Percentiles rank a stretch among this genome's conserved stretches.
phyloP scores from a whole-genome alignment of 2,888 invertebrate genomes.

The Neoaliturus tenellus region DNA sequence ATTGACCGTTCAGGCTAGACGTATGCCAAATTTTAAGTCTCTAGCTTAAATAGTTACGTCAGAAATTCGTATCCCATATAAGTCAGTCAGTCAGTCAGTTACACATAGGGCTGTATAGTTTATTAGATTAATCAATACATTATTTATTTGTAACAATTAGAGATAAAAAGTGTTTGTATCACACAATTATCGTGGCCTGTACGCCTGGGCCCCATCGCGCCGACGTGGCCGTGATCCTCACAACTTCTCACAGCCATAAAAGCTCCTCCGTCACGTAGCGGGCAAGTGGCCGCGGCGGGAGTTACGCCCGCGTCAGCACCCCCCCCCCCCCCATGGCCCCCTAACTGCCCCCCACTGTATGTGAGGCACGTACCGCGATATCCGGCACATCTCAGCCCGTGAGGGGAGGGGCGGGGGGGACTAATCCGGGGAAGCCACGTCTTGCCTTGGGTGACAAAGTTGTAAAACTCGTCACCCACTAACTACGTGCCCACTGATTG shows the following conservation, averaged over 20 bases:
- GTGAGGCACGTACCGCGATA: conserved; percentile 11
- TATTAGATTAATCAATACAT: no score
- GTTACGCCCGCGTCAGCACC: neutral
- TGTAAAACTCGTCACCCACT: conserved; percentile 4
- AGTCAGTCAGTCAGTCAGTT: no score
- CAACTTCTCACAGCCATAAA: neutral
- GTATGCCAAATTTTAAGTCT: no score
- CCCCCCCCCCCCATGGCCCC: neutral
- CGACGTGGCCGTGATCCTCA: no score
- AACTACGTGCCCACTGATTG: neutral
- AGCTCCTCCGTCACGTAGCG: neutral
- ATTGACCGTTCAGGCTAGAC: no score
- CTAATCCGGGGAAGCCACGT: neutral
- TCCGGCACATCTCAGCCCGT: conserved; percentile 13
- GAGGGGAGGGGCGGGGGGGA: neutral
- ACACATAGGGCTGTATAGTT: no score
- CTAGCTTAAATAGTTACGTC: no score
- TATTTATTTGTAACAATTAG: no score
- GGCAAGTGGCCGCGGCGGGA: neutral
- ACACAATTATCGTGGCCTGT: no score
- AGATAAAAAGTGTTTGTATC: no score
- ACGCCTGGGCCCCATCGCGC: no score
- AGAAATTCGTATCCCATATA: no score
- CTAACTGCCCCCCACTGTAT: neutral
- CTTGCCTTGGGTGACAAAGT: neutral